Conservation (phyloP, 2,797 vertebrate genomes). For the Masticophis lateralis region DNA sequence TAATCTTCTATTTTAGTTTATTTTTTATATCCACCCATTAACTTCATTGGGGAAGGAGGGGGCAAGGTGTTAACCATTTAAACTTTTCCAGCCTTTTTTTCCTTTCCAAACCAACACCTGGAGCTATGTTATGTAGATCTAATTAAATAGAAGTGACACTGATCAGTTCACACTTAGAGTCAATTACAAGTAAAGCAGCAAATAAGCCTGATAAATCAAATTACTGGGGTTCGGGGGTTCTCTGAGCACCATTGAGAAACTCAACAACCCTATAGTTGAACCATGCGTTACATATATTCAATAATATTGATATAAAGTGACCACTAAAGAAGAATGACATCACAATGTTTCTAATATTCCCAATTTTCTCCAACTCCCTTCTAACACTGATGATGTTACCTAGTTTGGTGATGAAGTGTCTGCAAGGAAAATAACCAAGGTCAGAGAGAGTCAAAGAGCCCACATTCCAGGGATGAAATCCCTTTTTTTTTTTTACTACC, state of each 20-base stretch:
- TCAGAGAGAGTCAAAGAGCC: not conserved
- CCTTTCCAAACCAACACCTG: not conserved
- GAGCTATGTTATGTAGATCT: not conserved
- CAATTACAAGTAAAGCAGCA: not conserved
- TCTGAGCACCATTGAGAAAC: not conserved
- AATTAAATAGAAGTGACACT: not conserved
- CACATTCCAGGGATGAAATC: not conserved
- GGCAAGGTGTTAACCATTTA: not conserved
- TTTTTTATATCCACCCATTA: not conserved
- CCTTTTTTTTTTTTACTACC: too few relatives aligned
- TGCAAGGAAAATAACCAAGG: not conserved
- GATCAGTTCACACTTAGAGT: not conserved
- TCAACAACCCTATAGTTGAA: not conserved
- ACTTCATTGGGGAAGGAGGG: too few relatives aligned
- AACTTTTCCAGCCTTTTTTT: not conserved
- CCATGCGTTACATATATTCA: not conserved
- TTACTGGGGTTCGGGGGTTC: not conserved
- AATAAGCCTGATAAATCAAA: not conserved
- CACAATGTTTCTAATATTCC: not conserved
- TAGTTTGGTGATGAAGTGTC: not conserved
- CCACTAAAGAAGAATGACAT: not conserved
- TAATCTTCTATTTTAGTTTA: not conserved
- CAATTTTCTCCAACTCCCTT: not conserved
- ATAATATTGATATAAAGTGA: not conserved
- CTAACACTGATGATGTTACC: not conserved